phyloP scores from a whole-genome alignment of 2,888 invertebrate genomes.

The Cremastinae sp. region DNA sequence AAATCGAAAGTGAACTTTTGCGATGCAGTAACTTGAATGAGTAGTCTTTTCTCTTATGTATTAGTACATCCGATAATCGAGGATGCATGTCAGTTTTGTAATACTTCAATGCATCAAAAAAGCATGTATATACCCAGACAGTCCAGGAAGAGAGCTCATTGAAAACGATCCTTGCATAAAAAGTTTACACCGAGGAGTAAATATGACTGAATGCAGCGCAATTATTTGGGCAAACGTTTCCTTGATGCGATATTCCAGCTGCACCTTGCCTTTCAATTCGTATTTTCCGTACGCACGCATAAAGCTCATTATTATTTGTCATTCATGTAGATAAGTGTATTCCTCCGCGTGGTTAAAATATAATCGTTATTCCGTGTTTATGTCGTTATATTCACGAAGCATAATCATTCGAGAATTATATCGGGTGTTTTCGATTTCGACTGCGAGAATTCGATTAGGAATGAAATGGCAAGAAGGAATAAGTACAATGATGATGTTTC shows the following conservation, averaged over 20 bases:
- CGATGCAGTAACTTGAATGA: too few species aligned
- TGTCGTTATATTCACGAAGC: slow-evolving; percentile 25
- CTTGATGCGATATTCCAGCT: slow-evolving; percentile 40
- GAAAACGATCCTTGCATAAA: too few species aligned
- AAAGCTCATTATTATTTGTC: slow-evolving; percentile 60
- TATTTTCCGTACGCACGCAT: slow-evolving; percentile 54
- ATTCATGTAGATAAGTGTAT: slow-evolving; percentile 42
- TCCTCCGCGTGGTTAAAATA: slow-evolving; percentile 23
- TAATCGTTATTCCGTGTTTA: not conserved
- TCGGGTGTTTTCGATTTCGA: slow-evolving; percentile 1
- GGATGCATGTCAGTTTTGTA: too few species aligned
- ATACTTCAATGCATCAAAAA: too few species aligned
- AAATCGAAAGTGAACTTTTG: too few species aligned
- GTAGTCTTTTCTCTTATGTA: too few species aligned
- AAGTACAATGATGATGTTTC: too few species aligned
- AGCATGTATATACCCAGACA: too few species aligned
- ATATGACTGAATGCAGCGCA: not conserved
- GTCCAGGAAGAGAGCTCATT: not conserved
- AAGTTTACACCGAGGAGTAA: too few species aligned
- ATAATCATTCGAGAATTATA: slow-evolving; percentile 52
- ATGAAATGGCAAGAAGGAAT: too few species aligned
- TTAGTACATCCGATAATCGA: too few species aligned
- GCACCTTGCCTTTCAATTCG: slow-evolving; percentile 32
- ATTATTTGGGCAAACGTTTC: slow-evolving; percentile 39
- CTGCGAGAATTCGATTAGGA: too few species aligned